A percentile compares a stretch with the other conserved stretches of the same genome.
Evolutionary conservation across 2,888 invertebrate genomes (phyloP).

Genomic region (Anorthoa munda): DNA sequence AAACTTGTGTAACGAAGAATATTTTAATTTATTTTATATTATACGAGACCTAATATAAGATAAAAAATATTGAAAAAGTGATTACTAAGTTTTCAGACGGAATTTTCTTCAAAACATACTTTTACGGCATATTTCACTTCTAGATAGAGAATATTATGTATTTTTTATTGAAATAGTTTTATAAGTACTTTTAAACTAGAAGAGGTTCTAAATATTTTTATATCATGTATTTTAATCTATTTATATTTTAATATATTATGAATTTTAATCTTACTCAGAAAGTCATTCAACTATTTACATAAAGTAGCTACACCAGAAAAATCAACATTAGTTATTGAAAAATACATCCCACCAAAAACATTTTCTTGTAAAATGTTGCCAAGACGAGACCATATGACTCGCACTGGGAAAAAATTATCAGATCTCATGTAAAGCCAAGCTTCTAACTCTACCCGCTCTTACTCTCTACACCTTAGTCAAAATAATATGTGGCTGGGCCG

Average conservation of each 20-base stretch:
- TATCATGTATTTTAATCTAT: too few relatives aligned
- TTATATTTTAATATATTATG: too few relatives aligned
- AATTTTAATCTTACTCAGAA: background rate
- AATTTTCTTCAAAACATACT: conserved; percentile 14
- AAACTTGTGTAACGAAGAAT: conserved; percentile 17
- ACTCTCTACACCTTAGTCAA: too few relatives aligned
- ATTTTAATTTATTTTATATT: conserved; percentile 16
- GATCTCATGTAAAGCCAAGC: too few relatives aligned
- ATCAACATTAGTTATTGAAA: background rate
- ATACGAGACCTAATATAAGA: background rate
- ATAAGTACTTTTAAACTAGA: background rate
- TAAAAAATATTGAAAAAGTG: conserved; percentile 1
- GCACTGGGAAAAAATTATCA: too few relatives aligned
- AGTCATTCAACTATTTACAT: background rate
- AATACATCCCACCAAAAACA: too few relatives aligned
- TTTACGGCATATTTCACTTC: background rate
- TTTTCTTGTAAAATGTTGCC: too few relatives aligned
- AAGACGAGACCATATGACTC: too few relatives aligned
- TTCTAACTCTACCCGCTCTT: too few relatives aligned
- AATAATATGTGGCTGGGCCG: too few relatives aligned
- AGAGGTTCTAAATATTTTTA: background rate
- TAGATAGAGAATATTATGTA: background rate
- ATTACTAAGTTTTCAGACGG: conserved; percentile 10
- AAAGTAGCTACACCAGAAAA: background rate
- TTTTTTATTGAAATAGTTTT: background rate